Conservation (phyloP, 2,797 vertebrate genomes). For the Pseudocheirus occidentalis region DNA sequence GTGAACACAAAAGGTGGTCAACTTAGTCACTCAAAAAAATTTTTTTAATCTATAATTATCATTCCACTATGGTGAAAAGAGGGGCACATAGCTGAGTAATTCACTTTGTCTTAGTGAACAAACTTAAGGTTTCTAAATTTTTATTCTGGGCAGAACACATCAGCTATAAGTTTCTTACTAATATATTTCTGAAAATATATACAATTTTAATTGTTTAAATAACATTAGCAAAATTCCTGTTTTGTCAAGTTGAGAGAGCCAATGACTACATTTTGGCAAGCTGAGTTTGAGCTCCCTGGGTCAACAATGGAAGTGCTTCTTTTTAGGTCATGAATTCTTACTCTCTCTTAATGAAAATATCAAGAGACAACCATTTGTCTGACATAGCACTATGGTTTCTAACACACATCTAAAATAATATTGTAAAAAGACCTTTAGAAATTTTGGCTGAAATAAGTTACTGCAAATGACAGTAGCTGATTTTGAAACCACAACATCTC, state of each 20-base stretch:
- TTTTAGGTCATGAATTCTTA: conserved; percentile 17
- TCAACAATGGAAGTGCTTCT: conserved; percentile 46
- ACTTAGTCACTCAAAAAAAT: neutral
- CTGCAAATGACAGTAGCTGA: conserved; percentile 78
- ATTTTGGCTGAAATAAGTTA: conserved; percentile 78
- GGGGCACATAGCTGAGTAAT: neutral
- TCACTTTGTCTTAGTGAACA: neutral
- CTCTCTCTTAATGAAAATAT: neutral
- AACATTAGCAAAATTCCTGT: neutral
- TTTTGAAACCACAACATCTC: conserved; percentile 81
- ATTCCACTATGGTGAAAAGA: neutral
- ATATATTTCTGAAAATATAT: neutral
- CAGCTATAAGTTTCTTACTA: neutral
- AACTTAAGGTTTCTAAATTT: neutral
- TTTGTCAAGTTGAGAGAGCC: neutral
- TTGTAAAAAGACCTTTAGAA: conserved; percentile 21
- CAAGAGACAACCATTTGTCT: neutral
- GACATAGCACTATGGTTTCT: neutral
- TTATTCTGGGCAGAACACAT: neutral
- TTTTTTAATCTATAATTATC: neutral
- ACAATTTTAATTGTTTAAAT: neutral
- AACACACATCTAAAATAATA: conserved; percentile 6
- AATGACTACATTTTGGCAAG: neutral
- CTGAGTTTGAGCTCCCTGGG: conserved; percentile 41
- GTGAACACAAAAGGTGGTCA: neutral